phyloP scores from a whole-genome alignment of 2,888 invertebrate genomes.

The Rhynchonema sp. region DNA sequence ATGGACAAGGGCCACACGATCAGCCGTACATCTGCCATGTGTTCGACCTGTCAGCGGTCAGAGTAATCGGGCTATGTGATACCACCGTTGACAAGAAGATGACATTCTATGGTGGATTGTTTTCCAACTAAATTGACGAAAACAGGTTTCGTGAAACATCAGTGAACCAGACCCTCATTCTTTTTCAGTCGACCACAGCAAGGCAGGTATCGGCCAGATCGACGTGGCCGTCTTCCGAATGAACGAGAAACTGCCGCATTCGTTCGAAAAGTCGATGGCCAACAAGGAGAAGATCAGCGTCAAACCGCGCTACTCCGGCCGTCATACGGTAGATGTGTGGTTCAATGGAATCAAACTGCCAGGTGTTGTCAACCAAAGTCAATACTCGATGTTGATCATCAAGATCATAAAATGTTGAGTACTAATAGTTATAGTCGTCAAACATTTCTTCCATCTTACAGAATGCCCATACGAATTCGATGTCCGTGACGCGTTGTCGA shows the following conservation, averaged over 20 bases:
- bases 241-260: too few species aligned
- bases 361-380: conserved; percentile 20
- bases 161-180: not conserved
- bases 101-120: conserved; percentile 28
- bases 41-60: conserved; percentile 37
- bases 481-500: conserved; percentile 13
- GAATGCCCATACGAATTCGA: conserved; percentile 25
- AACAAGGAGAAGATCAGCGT: too few species aligned
- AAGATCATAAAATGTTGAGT: too few species aligned
- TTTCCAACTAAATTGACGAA: too few species aligned
- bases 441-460: too few species aligned
- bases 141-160: too few species aligned
- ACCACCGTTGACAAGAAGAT: conserved; percentile 33
- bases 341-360: conserved; percentile 60
- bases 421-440: too few species aligned
- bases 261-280: too few species aligned
- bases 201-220: conserved; percentile 64
- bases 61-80: conserved; percentile 31
- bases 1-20: conserved; percentile 30
- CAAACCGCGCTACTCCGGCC: conserved; percentile 65
- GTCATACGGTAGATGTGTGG: conserved; percentile 61
- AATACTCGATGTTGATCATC: not conserved
- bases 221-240: too few species aligned
- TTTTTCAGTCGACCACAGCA: conserved; percentile 46
- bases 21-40: conserved; percentile 49